A percentile compares a stretch with the other conserved stretches of the same genome.
Conservation (phyloP, 2,888 invertebrate species). For the Drosophila greeni region DNA sequence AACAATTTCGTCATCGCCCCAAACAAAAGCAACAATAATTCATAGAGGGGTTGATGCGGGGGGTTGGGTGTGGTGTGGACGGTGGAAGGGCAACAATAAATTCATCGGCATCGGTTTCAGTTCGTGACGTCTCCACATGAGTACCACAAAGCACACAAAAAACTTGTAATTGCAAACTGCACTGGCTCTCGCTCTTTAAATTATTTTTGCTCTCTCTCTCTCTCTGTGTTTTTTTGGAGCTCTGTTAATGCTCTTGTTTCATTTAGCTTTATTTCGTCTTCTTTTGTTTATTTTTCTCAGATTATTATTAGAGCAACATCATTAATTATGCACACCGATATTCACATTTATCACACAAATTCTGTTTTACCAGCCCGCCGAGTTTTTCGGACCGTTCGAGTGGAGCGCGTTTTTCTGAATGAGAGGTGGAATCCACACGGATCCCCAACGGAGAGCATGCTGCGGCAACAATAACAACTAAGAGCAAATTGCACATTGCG, state of each 20-base stretch:
- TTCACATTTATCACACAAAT: constrained; percentile 58
- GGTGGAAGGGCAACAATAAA: constrained; percentile 30
- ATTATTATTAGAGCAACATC: constrained; percentile 25
- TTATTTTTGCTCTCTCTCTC: not conserved
- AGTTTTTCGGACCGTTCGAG: constrained; percentile 44
- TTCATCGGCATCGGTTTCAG: constrained; percentile 27
- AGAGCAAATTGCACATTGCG: constrained; percentile 57
- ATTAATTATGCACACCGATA: constrained; percentile 27
- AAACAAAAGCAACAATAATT: constrained; percentile 35
- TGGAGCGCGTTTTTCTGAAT: constrained; percentile 50
- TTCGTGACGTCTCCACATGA: constrained; percentile 41
- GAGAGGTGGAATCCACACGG: constrained; percentile 19
- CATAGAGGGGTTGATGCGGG: not conserved
- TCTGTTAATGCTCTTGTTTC: constrained; percentile 40
- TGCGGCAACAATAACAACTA: constrained; percentile 31
- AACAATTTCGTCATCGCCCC: constrained; percentile 65
- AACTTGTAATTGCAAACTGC: constrained; percentile 46
- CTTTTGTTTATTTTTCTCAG: constrained; percentile 38
- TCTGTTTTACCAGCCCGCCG: constrained; percentile 16
- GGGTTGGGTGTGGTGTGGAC: constrained; percentile 15
- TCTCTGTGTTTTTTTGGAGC: constrained; percentile 6
- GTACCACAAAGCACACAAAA: constrained; percentile 33
- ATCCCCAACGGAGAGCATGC: constrained; percentile 15
- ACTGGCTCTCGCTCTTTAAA: constrained; percentile 9
- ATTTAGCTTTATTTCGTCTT: constrained; percentile 13